Percentiles rank a stretch among this genome's conserved stretches.
phyloP scores from a whole-genome alignment of 2,888 invertebrate genomes.

The Tribolium freemani region DNA sequence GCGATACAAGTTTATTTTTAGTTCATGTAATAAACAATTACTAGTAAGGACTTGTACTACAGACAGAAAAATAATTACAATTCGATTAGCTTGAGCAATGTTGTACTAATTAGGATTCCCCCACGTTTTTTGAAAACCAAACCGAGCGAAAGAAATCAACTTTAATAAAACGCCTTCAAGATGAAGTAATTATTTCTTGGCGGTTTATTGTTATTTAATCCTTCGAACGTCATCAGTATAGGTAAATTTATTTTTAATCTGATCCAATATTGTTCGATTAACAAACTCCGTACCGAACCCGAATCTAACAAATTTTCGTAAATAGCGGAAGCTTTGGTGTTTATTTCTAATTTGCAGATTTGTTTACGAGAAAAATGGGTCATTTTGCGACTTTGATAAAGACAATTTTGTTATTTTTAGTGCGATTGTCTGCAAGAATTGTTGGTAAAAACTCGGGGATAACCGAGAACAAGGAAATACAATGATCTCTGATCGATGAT shows the following conservation, averaged over 20 bases:
- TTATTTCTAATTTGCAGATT: neutral
- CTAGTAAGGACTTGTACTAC: neutral
- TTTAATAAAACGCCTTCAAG: neutral
- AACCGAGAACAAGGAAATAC: conserved; percentile 23
- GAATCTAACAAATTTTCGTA: conserved; percentile 9
- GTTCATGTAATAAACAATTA: conserved; percentile 19
- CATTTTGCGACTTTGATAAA: conserved; percentile 29
- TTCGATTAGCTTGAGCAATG: neutral
- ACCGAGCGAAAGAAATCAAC: neutral
- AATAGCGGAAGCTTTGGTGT: conserved; percentile 11
- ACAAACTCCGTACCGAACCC: neutral
- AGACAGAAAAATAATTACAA: conserved; percentile 22
- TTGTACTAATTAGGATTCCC: neutral
- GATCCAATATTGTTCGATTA: neutral
- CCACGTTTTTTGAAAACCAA: neutral
- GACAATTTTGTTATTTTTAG: conserved; percentile 25
- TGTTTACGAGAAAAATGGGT: conserved; percentile 33
- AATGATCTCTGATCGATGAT: conserved; percentile 6
- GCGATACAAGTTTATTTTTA: conserved; percentile 24
- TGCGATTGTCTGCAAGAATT: conserved; percentile 4
- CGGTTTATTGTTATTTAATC: neutral
- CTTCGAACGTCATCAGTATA: neutral
- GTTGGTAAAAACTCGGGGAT: conserved; percentile 5
- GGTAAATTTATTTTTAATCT: conserved; percentile 10
- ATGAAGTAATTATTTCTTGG: neutral